Base-by-base conservation (phyloP, 2,797 vertebrate genomes). In the Threskiornis aethiopicus region DNA sequence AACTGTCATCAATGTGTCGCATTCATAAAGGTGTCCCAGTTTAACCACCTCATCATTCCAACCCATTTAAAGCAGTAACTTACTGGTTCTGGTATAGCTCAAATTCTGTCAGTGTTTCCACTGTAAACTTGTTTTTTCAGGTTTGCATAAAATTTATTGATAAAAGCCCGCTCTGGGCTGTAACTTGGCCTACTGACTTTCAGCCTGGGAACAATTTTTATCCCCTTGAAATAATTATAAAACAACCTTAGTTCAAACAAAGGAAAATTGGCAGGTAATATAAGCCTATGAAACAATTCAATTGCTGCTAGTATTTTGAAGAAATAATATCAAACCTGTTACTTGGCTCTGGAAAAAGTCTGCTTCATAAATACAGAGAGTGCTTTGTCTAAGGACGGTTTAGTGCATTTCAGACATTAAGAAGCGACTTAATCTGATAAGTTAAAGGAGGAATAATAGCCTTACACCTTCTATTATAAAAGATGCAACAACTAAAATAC, bases 171-270 rank as follows among this genome's bases (percentile, higher is more conserved):
- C 61, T 89, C 89, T 76, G 90, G 55, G 85, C 55, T 88, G 79
- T 90, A 87, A 67, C 72, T 37, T 90, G 70, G 58, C 29, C 29
- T 17, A 42, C 14, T 44, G 73, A 84, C 80, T 84, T 86, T n/a
- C 57, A 81, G 77, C 65, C 82, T 93, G 82, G 59, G 59, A 96
- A 83, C 2, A 9, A 51, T 87, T 96, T 85, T 94, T 90, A 85
- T 87, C 22, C 59, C 64, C 57, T 80, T 88, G 87, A 89, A 96
- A 91, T 86, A 80, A 91, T 84, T 83, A 26, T 24, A 64, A 83
- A 93, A 35, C 79, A 80, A 81, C 77, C 47, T 89, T 46, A 59
- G 64, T 91, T 96, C 79, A 94, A 92, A 80, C 79, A 89, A 88
- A 86, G 69, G 69, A 84, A 90, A 93, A 91, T 5, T 65, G 92